phyloP scores from a whole-genome alignment of 2,797 vertebrate species.

The Diplodus puntazzo region DNA sequence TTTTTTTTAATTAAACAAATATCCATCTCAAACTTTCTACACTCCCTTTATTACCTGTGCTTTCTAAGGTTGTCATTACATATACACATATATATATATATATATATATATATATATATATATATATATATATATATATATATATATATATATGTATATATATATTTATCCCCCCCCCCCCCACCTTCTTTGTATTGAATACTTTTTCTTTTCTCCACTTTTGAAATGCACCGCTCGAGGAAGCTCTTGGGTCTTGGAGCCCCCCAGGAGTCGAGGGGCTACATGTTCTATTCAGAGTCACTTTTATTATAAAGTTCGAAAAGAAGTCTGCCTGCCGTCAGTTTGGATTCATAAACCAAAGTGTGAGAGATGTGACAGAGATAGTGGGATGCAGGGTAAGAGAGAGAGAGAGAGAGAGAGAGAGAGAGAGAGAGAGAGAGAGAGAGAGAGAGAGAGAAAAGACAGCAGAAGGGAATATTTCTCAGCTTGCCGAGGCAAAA shows the following conservation, averaged over 20 bases:
- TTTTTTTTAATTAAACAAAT: slow-evolving; percentile 50
- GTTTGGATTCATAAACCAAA: slow-evolving; percentile 68
- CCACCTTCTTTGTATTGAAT: slow-evolving; percentile 48
- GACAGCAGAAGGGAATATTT: slow-evolving; percentile 51
- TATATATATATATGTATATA: neutral
- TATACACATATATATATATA: slow-evolving; percentile 12
- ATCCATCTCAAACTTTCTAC: slow-evolving; percentile 19
- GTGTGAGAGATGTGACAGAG: slow-evolving; percentile 56
- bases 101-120: too few relatives aligned
- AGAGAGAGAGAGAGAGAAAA: neutral
- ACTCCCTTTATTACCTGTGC: slow-evolving; percentile 37
- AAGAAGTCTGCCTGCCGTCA: slow-evolving; percentile 60
- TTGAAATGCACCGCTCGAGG: slow-evolving; percentile 57
- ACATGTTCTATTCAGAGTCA: slow-evolving; percentile 67
- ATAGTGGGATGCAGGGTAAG: slow-evolving; percentile 39
- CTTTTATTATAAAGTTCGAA: slow-evolving; percentile 66
- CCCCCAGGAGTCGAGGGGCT: slow-evolving; percentile 61
- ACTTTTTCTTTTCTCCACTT: slow-evolving; percentile 32
- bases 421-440: too few relatives aligned
- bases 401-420: neutral
- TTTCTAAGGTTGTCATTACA: slow-evolving; percentile 47
- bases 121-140: too few relatives aligned
- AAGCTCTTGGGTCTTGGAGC: slow-evolving; percentile 50
- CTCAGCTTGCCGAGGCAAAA: slow-evolving; percentile 51
- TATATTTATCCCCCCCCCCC: slow-evolving; percentile 1